Percentiles rank a stretch among this genome's conserved stretches.
phyloP scores from a whole-genome alignment of 2,113 vertebrate species.

The Ictalurus punctatus region DNA sequence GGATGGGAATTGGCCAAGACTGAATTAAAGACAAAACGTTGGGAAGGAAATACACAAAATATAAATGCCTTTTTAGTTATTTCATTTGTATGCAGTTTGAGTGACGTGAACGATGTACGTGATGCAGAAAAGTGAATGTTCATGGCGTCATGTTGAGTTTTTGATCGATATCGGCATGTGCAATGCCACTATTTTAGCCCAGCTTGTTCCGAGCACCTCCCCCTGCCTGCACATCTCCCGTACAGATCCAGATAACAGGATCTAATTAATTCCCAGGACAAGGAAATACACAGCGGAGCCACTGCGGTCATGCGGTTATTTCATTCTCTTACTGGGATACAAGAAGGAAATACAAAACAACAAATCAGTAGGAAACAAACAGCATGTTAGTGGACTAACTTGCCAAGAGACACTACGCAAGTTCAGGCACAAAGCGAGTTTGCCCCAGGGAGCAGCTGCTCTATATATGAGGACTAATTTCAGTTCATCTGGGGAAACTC shows the following conservation, averaged over 20 bases:
- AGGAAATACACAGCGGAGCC: conserved; percentile 51
- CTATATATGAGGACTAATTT: conserved; percentile 38
- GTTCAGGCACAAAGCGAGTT: conserved; percentile 22
- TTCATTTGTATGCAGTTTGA: background rate
- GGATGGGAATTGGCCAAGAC: background rate
- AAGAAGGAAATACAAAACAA: conserved; percentile 20
- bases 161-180: conserved; percentile 52
- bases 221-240: conserved; percentile 36
- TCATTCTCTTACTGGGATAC: conserved; percentile 30
- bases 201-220: conserved; percentile 28
- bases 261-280: conserved; percentile 61
- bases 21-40: no score
- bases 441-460: conserved; percentile 38
- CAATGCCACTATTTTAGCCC: conserved; percentile 34
- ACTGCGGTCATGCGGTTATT: conserved; percentile 47
- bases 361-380: conserved; percentile 25
- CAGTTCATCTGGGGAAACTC: conserved; percentile 43
- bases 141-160: conserved; percentile 48
- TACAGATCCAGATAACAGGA: conserved; percentile 54
- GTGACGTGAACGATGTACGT: background rate
- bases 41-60: background rate
- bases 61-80: background rate
- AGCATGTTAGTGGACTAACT: background rate
- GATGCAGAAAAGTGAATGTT: conserved; percentile 27
- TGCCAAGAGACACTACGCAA: conserved; percentile 18